Base-by-base conservation (phyloP, 2,888 invertebrate species). In the Sinotaia quadrata region DNA sequence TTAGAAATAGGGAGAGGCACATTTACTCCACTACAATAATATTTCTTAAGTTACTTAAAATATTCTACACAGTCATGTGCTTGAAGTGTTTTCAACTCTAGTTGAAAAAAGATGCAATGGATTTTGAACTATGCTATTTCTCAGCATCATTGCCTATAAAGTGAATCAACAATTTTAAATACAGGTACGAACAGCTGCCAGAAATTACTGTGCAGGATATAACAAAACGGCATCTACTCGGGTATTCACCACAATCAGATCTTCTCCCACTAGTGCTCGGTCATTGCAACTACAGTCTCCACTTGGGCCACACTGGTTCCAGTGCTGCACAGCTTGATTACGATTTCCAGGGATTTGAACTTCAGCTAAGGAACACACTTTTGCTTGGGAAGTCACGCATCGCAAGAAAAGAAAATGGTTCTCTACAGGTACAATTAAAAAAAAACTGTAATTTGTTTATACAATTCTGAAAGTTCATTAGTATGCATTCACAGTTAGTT, bases 251-350 rank as follows among this genome's bases (percentile, higher is more conserved):
- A 10, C 27, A 60, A 4, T 10, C 47, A 18, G 66, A 66, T 52
- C n/a, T 66, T 15, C 44, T 56, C 21, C 66, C 66, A 15, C 36
- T 66, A 41, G 66, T 66, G 33, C 56, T 66, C 21, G 33, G 37
- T 47, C 56, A 66, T 47, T 66, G 66, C 31, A 31, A 66, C 47
- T 66, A 66, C 57, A 57, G 57, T 27, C 49, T 66, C 15, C 57
- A 66, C 12, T 58, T 66, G 7, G 56, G 57, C 12, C 49, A 57
- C 24, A 8, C 24, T 12, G 49, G 56, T 18, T 41, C 8, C 24
- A 31, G 29, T 10, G 52, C 63, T 37, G 54, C 54, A 15, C 34
- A 29, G 47, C 44, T 57, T 21, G 44, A 56, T 36, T 66, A 66
- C 36, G 66, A 66, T 27, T 66, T 66, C 57, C 4, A 5, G 2